phyloP scores from a whole-genome alignment of 1,140 invertebrate species.

The Rhizoglyphus robini region DNA sequence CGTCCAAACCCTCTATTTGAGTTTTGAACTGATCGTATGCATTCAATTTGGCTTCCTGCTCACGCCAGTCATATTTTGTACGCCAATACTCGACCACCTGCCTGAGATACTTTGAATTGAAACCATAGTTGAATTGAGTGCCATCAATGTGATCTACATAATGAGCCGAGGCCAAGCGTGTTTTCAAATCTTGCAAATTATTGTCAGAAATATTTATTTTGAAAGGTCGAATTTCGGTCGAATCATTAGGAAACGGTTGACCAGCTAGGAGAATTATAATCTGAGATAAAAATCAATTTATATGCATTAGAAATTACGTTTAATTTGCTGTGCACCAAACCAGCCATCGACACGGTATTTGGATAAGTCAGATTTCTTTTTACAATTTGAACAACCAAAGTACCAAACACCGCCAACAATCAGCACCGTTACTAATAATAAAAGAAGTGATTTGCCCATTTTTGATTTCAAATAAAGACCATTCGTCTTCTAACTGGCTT shows the following conservation, averaged over 20 bases:
- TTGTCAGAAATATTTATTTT: constrained; percentile 20
- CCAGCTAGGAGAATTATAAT: neutral
- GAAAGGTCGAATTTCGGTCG: constrained; percentile 19
- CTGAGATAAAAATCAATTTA: neutral
- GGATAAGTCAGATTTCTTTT: neutral
- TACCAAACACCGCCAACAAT: too few relatives aligned
- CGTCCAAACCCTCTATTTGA: constrained; percentile 51
- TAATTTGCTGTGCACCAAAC: neutral
- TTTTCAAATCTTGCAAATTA: constrained; percentile 21
- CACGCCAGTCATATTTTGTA: constrained; percentile 55
- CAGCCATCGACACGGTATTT: neutral
- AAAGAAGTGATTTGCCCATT: too few relatives aligned
- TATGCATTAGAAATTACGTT: neutral
- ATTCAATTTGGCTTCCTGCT: constrained; percentile 49
- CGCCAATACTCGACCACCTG: constrained; percentile 59
- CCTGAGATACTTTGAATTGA: constrained; percentile 52
- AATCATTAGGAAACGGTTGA: constrained; percentile 13
- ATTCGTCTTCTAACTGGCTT: too few relatives aligned
- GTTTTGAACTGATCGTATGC: constrained; percentile 29
- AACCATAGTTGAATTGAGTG: constrained; percentile 57
- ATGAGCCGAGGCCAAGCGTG: constrained; percentile 16
- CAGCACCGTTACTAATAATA: too few relatives aligned
- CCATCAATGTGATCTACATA: constrained; percentile 41
- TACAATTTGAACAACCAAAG: too few relatives aligned
- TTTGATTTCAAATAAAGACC: too few relatives aligned